Percentiles rank a stretch among this genome's conserved stretches.
Conservation (phyloP, 2,797 vertebrate genomes). For the Enteromius paludinosus region DNA sequence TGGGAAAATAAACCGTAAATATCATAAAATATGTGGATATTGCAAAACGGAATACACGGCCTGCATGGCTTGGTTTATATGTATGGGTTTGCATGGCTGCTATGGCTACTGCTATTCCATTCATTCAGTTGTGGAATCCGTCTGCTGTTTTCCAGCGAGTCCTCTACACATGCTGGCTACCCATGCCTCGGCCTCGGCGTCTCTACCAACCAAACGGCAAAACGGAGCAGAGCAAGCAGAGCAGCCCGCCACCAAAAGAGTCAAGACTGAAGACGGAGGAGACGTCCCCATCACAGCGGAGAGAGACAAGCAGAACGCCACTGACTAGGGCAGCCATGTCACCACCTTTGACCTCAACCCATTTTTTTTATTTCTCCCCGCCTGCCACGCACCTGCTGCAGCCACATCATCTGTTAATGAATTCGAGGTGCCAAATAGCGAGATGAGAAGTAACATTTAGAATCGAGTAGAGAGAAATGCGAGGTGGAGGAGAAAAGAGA, state of each 20-base stretch:
- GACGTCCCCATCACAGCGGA: conserved; percentile 55
- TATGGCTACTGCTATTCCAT: no score
- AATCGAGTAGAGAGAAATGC: conserved; percentile 7
- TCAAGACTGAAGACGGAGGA: conserved; percentile 80
- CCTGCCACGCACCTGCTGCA: conserved; percentile 42
- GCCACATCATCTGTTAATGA: conserved; percentile 66
- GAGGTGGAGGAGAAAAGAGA: conserved; percentile 63
- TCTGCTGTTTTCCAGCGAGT: conserved; percentile 82
- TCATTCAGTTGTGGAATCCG: no score
- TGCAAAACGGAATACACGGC: no score
- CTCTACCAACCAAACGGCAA: conserved; percentile 93
- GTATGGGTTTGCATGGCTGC: no score
- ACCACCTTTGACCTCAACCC: conserved; percentile 63
- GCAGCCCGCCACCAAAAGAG: conserved; percentile 87
- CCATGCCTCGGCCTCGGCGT: conserved; percentile 93
- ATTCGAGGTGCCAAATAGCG: conserved; percentile 91
- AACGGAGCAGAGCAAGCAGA: conserved; percentile 83
- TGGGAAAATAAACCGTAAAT: neutral
- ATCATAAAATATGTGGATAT: neutral
- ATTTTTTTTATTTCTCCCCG: conserved; percentile 51
- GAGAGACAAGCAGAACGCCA: conserved; percentile 75
- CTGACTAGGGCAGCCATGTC: conserved; percentile 75
- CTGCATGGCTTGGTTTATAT: no score
- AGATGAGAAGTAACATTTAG: conserved; percentile 65
- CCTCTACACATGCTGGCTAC: conserved; percentile 94